Base-by-base conservation (phyloP, 1,140 invertebrate species). In the Cherax quadricarinatus region DNA sequence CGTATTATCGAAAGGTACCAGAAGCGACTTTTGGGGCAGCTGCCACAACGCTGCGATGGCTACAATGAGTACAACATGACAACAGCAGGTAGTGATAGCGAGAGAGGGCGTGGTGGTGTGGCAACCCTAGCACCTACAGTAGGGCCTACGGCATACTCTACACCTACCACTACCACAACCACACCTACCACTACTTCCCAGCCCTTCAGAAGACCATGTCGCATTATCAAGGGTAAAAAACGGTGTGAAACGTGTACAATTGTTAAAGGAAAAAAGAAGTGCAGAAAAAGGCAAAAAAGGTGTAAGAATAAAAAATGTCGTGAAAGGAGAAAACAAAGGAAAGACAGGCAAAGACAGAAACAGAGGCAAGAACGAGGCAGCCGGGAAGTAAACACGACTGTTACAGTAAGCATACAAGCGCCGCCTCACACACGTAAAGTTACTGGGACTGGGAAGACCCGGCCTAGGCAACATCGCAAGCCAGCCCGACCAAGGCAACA, bases 291-390 rank as follows among this genome's bases (percentile, higher is more conserved):
- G 84, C 90, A n/a, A 81, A 91, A 91, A 73, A 49, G 70, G 41
- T 91, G 90, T 73, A 91, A 91, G 79, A 81, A 75, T 81, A 91
- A 91, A 86, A 91, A 82, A 70, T 91, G 90, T 60, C 79, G 87
- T 6, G 48, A 89, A 24, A 86, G 66, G 73, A 91, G 79, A 87
- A 91, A 81, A 86, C 84, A 70, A 66, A 86, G 85, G 57, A 86
- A 70, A 73, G 48, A 62, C n/a, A 86, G 66, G 53, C 70, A 78
- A 16, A 85, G 84, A 91, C 60, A 81, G 66, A 80, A 81, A 81
- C 62, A 82, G 16, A 60, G 85, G 57, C 21, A 18, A 53, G 62
- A 70, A 51, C 75, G 30, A 81, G 48, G 66, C 10, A 86, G n/a
- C 70, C 85, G 73, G 24, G 70, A 53, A 83, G 81, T 57, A 57